Percentiles rank a stretch among this genome's conserved stretches.
Conservation (phyloP, 2,888 invertebrate genomes). For the Noctua fimbriata region DNA sequence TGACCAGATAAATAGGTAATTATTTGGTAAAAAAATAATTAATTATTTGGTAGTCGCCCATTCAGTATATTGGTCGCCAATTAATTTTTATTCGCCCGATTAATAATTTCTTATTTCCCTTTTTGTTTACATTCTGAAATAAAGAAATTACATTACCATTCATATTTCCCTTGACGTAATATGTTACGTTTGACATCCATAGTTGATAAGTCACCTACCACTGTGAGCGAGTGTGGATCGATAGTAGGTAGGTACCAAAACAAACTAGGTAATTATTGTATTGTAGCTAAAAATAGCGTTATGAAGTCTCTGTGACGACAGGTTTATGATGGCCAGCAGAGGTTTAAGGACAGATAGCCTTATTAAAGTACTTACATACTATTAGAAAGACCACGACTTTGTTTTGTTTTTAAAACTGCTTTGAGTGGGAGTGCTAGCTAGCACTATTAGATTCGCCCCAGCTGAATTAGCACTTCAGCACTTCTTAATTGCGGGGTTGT, state of each 20-base stretch:
- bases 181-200: neutral
- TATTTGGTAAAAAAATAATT: too few relatives aligned
- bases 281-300: slow-evolving; percentile 49
- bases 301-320: neutral
- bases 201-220: slow-evolving; percentile 4
- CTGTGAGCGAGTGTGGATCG: slow-evolving; percentile 25
- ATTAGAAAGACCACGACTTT: neutral
- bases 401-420: neutral
- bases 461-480: neutral
- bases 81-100: too few relatives aligned
- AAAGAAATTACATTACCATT: neutral
- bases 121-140: neutral
- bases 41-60: too few relatives aligned
- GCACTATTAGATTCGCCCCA: too few relatives aligned
- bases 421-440: too few relatives aligned
- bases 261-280: slow-evolving; percentile 40
- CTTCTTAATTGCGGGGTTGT: neutral
- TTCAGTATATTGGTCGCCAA: too few relatives aligned
- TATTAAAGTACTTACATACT: neutral
- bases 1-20: too few relatives aligned
- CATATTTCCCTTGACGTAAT: slow-evolving; percentile 15
- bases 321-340: neutral
- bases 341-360: neutral
- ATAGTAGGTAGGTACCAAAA: slow-evolving; percentile 35
- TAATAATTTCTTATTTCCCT: too few relatives aligned